Percentiles rank a stretch among this genome's conserved stretches.
These are phyloP conservation scores for Erethizon dorsatum DNA, from an alignment of 2,797 vertebrate species.

Conservation along the genomic window DNA sequence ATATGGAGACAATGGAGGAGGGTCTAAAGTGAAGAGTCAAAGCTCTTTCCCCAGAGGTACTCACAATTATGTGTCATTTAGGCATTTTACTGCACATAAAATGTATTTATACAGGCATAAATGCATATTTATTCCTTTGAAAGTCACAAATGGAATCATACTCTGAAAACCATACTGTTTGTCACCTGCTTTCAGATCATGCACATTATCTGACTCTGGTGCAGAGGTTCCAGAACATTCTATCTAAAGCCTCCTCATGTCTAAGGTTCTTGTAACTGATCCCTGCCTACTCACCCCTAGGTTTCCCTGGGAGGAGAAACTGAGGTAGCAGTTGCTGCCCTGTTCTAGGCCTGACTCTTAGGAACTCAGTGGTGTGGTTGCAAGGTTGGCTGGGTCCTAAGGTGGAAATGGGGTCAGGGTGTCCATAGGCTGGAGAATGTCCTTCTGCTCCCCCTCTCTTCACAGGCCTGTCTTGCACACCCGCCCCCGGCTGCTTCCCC, in stretches of 20 bases:
- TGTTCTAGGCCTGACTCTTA: not conserved
- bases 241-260: not conserved
- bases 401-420: not conserved
- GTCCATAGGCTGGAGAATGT: conserved; percentile 7
- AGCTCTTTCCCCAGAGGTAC: conserved; percentile 46
- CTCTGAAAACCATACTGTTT: not conserved
- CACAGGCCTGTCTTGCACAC: not conserved
- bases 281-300: not conserved
- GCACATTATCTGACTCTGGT: conserved; percentile 22
- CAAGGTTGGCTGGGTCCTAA: not conserved
- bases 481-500: conserved; percentile 4
- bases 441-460: conserved; percentile 3
- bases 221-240: conserved; percentile 7
- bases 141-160: not conserved
- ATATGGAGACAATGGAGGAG: conserved; percentile 7
- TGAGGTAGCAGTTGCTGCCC: conserved; percentile 36
- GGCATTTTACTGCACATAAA: not conserved
- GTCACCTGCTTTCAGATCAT: not conserved
- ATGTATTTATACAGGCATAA: conserved; percentile 33
- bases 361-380: not conserved
- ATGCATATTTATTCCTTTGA: conserved; percentile 41
- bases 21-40: conserved; percentile 34
- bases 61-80: conserved; percentile 52
- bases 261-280: not conserved
- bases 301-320: conserved; percentile 23